Evolutionary conservation across 1,140 invertebrate species (phyloP).

Genomic region (Chrysoperla carnea): DNA sequence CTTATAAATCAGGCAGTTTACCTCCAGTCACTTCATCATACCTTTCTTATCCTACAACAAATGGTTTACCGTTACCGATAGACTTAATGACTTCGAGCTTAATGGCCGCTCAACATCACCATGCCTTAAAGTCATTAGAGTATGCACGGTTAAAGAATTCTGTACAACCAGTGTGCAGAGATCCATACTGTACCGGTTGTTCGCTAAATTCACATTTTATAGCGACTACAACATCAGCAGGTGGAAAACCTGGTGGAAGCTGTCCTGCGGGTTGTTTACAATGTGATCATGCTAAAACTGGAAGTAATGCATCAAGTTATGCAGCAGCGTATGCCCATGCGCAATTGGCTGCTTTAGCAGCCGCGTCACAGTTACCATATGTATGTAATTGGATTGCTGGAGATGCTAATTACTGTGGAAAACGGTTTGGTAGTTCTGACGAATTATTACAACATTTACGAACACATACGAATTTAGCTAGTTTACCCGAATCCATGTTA

Average conservation of each 20-base stretch:
- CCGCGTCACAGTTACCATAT: slow-evolving; percentile 56
- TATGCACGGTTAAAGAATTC: slow-evolving; percentile 52
- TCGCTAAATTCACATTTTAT: slow-evolving; percentile 66
- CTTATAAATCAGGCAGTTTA: slow-evolving; percentile 34
- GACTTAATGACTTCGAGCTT: slow-evolving; percentile 53
- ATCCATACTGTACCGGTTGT: slow-evolving; percentile 84
- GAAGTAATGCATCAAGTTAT: slow-evolving; percentile 24
- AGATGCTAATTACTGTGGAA: slow-evolving; percentile 77
- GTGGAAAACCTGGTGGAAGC: slow-evolving; percentile 29
- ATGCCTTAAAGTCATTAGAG: slow-evolving; percentile 44
- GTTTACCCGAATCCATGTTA: slow-evolving; percentile 26
- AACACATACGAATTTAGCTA: slow-evolving; percentile 50
- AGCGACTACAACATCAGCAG: slow-evolving; percentile 14
- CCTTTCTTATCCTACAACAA: slow-evolving; percentile 29
- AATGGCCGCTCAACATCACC: slow-evolving; percentile 51
- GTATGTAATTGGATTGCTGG: slow-evolving; percentile 86
- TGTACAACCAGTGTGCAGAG: slow-evolving; percentile 59
- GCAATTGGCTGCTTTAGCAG: slow-evolving; percentile 51
- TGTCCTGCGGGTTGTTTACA: slow-evolving; percentile 79
- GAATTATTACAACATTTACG: slow-evolving; percentile 78
- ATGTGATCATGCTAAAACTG: slow-evolving; percentile 58
- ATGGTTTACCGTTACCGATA: slow-evolving; percentile 39
- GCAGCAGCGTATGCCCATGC: slow-evolving; percentile 54
- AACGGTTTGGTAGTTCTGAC: slow-evolving; percentile 72
- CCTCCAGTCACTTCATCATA: slow-evolving; percentile 33